Conservation (phyloP, 2,113 vertebrate genomes). For the Trogon melanurus region DNA sequence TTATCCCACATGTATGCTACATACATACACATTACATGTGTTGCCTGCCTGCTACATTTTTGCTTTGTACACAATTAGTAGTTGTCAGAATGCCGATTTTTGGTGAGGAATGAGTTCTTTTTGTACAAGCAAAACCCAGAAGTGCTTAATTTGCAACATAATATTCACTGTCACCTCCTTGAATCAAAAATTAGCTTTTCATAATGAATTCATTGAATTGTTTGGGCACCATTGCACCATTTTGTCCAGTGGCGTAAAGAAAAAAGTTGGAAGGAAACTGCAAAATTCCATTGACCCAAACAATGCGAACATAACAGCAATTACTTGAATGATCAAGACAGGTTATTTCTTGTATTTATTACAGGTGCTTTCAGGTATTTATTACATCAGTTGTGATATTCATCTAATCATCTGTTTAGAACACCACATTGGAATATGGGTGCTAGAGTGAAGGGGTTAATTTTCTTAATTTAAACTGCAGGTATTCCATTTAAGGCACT, state of each 20-base stretch:
- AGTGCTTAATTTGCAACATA: not conserved
- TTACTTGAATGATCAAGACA: conserved; percentile 10
- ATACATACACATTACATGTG: no score
- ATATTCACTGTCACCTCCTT: not conserved
- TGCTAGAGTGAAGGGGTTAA: not conserved
- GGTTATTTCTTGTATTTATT: conserved; percentile 55
- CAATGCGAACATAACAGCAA: not conserved
- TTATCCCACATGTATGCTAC: not conserved
- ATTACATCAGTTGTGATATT: conserved; percentile 18
- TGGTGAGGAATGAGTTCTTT: not conserved
- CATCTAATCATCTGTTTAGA: not conserved
- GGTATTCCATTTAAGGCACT: not conserved
- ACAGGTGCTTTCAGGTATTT: conserved; percentile 36
- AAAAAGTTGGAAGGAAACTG: not conserved
- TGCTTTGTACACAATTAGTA: not conserved
- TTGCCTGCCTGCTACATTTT: not conserved
- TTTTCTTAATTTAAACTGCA: not conserved
- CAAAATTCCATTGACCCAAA: not conserved
- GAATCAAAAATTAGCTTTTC: not conserved
- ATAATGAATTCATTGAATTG: not conserved
- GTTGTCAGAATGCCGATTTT: not conserved
- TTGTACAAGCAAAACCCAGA: not conserved
- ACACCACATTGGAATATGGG: not conserved
- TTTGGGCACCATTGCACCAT: not conserved
- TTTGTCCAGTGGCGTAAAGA: not conserved